Conservation (phyloP, 2,113 vertebrate species). For the Nasalis larvatus region DNA sequence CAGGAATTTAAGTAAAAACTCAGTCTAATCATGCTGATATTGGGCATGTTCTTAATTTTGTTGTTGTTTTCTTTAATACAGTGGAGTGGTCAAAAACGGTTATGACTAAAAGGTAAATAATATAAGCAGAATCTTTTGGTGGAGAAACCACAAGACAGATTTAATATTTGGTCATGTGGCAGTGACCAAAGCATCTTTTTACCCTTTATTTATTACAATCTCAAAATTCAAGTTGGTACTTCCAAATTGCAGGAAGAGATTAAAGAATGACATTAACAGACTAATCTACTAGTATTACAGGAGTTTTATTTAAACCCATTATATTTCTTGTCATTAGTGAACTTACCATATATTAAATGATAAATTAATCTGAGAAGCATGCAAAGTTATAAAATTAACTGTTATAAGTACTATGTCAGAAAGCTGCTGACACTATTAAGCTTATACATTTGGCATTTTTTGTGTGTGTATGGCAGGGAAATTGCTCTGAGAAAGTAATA, state of each 20-base stretch:
- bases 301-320: neutral
- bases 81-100: neutral
- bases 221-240: neutral
- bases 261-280: neutral
- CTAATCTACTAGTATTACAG: neutral
- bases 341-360: neutral
- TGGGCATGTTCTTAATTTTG: neutral
- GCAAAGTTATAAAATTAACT: neutral
- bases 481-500: neutral
- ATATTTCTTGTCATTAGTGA: neutral
- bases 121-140: neutral
- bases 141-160: neutral
- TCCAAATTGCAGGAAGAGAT: neutral
- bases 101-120: neutral
- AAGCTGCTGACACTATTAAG: neutral
- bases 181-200: neutral
- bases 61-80: neutral
- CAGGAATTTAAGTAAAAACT: neutral
- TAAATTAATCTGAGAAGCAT: neutral
- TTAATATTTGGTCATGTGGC: neutral
- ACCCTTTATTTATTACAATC: neutral
- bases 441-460: neutral
- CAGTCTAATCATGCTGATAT: neutral
- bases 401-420: neutral
- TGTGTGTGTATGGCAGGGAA: neutral